These are phyloP conservation scores for Onthophagus taurus DNA, from an alignment of 1,140 invertebrate genomes.

Conservation along the genomic window DNA sequence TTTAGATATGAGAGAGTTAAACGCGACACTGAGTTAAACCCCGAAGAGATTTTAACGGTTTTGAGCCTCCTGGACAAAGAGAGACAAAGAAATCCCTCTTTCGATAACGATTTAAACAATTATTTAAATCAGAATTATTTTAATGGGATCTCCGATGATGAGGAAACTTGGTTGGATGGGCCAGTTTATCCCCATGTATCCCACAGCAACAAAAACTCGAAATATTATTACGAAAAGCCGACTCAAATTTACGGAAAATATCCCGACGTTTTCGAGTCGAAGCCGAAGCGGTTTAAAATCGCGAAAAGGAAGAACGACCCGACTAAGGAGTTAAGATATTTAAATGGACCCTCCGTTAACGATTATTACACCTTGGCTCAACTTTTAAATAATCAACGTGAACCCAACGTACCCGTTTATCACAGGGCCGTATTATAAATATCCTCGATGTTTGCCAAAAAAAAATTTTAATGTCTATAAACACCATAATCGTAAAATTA, in stretches of 20 bases:
- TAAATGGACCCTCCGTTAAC: conserved; percentile 31
- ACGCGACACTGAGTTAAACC: conserved; percentile 29
- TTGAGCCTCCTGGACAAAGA: conserved; percentile 32
- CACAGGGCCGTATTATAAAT: conserved; percentile 26
- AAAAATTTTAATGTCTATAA: conserved; percentile 15
- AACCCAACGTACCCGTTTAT: conserved; percentile 29
- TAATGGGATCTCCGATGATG: conserved; percentile 21
- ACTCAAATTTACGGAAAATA: conserved; percentile 23
- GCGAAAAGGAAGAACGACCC: conserved; percentile 30
- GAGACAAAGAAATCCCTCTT: conserved; percentile 14
- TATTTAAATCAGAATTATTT: conserved; percentile 14
- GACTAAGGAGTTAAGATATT: conserved; percentile 30
- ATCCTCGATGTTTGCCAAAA: conserved; percentile 6
- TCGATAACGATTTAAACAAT: conserved; percentile 17
- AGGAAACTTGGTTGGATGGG: conserved; percentile 28
- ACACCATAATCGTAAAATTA: too few species aligned
- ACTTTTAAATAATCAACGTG: conserved; percentile 29
- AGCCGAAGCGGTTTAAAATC: conserved; percentile 32
- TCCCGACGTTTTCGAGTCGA: conserved; percentile 20
- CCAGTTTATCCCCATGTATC: conserved; percentile 29
- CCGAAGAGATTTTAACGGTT: conserved; percentile 32
- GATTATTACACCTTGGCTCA: conserved; percentile 33
- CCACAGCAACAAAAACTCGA: conserved; percentile 11
- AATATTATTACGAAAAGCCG: conserved; percentile 22
- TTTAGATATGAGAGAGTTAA: conserved; percentile 24